phyloP scores from a whole-genome alignment of 2,113 vertebrate species.

The Tachysurus fulvidraco region DNA sequence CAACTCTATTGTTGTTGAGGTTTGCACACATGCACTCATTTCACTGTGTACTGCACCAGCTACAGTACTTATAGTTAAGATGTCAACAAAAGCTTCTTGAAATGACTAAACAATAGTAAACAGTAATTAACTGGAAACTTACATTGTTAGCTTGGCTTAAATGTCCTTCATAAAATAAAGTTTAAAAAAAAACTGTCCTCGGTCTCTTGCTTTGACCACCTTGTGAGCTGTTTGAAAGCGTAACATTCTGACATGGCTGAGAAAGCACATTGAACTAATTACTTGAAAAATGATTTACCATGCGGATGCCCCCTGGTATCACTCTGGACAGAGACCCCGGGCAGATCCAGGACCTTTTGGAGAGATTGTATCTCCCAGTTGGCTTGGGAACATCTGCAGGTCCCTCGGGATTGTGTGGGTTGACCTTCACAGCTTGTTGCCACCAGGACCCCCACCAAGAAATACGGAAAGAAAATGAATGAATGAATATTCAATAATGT shows the following conservation, averaged over 20 bases:
- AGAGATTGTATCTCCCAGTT: not conserved
- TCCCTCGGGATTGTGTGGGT: not conserved
- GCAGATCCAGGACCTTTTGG: not conserved
- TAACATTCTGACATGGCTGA: not conserved
- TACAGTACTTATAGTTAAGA: no score
- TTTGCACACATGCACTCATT: no score
- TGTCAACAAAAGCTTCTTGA: no score
- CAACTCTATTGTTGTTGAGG: no score
- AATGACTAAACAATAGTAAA: not conserved
- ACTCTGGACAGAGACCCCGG: not conserved
- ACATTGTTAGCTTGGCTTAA: not conserved
- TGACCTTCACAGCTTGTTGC: not conserved
- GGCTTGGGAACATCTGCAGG: not conserved
- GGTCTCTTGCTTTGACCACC: not conserved
- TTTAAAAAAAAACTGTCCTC: not conserved
- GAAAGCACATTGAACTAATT: not conserved
- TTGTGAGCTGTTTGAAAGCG: not conserved
- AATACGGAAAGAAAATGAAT: not conserved
- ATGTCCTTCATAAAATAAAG: not conserved
- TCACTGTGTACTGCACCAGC: no score
- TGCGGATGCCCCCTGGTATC: not conserved
- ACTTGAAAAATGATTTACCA: not conserved
- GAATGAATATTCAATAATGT: slow-evolving; percentile 2
- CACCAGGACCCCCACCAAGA: not conserved
- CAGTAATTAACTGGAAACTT: not conserved